phyloP scores from a whole-genome alignment of 2,113 vertebrate genomes.

The Halcyon malimbica region DNA sequence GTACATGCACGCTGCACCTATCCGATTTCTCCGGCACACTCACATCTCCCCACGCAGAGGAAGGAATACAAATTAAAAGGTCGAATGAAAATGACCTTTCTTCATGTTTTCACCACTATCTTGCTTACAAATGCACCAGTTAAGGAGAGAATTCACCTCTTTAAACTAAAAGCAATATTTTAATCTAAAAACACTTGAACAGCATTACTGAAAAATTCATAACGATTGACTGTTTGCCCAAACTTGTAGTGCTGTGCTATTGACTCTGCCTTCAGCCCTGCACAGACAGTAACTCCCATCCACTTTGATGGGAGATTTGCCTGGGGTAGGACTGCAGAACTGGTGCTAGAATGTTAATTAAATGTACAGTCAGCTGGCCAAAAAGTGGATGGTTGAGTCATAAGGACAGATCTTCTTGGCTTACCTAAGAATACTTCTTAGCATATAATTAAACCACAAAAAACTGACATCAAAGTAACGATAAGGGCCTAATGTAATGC shows the following conservation, averaged over 20 bases:
- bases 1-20: neutral
- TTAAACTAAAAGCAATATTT: neutral
- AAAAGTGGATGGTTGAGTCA: slow-evolving; percentile 49
- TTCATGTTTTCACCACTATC: neutral
- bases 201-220: slow-evolving; percentile 41
- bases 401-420: slow-evolving; percentile 32
- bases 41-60: neutral
- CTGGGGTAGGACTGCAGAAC: slow-evolving; percentile 44
- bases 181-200: neutral
- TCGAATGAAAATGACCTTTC: neutral
- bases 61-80: neutral
- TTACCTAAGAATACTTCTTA: slow-evolving; percentile 39
- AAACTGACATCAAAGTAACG: slow-evolving; percentile 36
- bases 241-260: slow-evolving; percentile 4
- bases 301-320: slow-evolving; percentile 60
- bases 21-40: neutral
- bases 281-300: slow-evolving; percentile 13
- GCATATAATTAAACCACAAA: slow-evolving; percentile 54
- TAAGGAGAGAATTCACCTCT: neutral
- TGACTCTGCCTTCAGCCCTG: slow-evolving; percentile 26
- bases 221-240: slow-evolving; percentile 36
- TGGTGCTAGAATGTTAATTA: slow-evolving; percentile 43
- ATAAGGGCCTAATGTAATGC: slow-evolving; percentile 34
- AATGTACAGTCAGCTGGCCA: slow-evolving; percentile 51
- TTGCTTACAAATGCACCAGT: neutral